phyloP scores from a whole-genome alignment of 1,140 invertebrate genomes.

The Drosophila burlai region DNA sequence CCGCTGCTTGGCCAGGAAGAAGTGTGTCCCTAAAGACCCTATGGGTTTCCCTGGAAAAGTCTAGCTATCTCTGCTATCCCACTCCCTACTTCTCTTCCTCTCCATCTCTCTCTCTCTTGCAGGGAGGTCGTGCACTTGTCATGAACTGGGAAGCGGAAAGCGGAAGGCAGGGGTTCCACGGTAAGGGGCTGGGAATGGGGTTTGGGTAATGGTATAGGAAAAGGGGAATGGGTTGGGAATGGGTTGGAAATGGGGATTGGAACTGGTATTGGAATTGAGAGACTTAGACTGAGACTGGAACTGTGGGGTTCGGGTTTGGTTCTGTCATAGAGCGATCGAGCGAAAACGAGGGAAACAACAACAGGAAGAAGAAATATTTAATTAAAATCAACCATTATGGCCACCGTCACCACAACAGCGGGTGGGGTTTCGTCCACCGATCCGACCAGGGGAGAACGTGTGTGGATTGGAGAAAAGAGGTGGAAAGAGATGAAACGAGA shows the following conservation, averaged over 20 bases:
- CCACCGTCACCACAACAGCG: constrained; percentile 70
- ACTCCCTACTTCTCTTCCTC: neutral
- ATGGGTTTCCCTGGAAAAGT: constrained; percentile 34
- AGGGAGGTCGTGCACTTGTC: constrained; percentile 24
- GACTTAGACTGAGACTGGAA: neutral
- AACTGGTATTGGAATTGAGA: neutral
- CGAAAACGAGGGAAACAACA: constrained; percentile 68
- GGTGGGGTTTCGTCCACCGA: constrained; percentile 29
- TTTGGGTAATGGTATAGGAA: neutral
- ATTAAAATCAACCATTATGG: constrained; percentile 82
- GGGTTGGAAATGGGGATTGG: neutral
- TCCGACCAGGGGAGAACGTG: constrained; percentile 5
- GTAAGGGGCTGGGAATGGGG: neutral
- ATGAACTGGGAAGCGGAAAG: constrained; percentile 29
- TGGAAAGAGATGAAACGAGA: no score
- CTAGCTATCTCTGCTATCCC: neutral
- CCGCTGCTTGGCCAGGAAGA: constrained; percentile 11
- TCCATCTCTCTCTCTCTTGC: neutral
- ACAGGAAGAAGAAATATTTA: constrained; percentile 84
- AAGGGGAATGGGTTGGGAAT: neutral
- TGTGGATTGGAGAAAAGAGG: neutral
- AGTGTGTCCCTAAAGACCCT: constrained; percentile 30
- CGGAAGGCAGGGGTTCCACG: neutral
- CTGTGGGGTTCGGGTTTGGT: neutral
- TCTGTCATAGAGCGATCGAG: constrained; percentile 32